Percentiles rank a stretch among this genome's conserved stretches.
These are phyloP conservation scores for Nephila pilipes DNA, from an alignment of 1,140 invertebrate species.

Conservation along the genomic window DNA sequence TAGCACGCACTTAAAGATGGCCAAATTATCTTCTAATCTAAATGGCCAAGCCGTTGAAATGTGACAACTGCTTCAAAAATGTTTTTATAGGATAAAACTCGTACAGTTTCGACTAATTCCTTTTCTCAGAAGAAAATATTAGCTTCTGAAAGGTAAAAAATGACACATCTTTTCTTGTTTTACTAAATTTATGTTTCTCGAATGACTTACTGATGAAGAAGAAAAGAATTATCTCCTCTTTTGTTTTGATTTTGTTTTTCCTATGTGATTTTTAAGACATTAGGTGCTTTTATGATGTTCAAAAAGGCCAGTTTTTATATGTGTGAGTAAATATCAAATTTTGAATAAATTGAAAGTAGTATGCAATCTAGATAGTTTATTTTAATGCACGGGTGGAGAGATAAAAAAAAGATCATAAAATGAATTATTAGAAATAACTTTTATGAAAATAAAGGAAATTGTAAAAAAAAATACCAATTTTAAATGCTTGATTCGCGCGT, in stretches of 20 bases:
- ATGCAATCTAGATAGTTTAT: too few species aligned
- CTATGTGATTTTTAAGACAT: not conserved
- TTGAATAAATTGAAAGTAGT: too few species aligned
- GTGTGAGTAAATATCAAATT: too few species aligned
- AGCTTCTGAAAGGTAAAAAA: not conserved
- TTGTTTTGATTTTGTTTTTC: not conserved
- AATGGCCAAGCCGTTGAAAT: not conserved
- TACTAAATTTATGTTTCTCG: not conserved
- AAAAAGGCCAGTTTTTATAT: too few species aligned
- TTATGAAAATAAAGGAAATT: too few species aligned
- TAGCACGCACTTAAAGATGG: not conserved
- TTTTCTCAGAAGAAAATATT: not conserved
- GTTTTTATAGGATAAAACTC: not conserved
- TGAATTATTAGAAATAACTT: too few species aligned
- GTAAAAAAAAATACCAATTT: too few species aligned
- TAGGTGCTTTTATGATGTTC: not conserved
- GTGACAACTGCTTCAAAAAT: not conserved
- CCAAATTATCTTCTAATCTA: conserved; percentile 44
- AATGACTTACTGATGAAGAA: not conserved
- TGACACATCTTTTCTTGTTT: not conserved
- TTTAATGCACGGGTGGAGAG: too few species aligned
- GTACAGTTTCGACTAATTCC: not conserved
- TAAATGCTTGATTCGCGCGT: too few species aligned
- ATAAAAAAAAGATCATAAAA: too few species aligned
- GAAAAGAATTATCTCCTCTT: not conserved